Conservation (phyloP, 2,888 invertebrate species). For the Shargacucullia verbasci region DNA sequence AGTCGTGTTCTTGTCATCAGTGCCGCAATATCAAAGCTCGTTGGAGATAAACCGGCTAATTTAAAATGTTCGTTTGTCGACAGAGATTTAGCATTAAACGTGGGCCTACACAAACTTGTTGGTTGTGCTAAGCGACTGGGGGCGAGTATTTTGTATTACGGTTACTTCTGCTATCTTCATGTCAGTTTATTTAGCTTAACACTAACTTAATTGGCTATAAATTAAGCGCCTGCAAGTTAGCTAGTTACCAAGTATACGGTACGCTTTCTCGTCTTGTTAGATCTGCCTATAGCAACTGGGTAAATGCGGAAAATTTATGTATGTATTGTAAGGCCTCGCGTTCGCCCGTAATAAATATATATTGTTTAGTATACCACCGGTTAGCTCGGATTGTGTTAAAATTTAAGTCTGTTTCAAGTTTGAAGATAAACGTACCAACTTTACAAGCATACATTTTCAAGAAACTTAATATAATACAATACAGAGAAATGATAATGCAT, state of each 20-base stretch:
- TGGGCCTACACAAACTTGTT: constrained; percentile 67
- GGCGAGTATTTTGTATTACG: constrained; percentile 73
- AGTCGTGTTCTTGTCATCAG: constrained; percentile 80
- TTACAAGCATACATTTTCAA: too few relatives aligned
- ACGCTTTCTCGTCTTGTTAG: constrained; percentile 74
- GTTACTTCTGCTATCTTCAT: constrained; percentile 80
- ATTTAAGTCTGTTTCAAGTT: constrained; percentile 36
- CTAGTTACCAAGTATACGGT: constrained; percentile 73
- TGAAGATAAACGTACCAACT: constrained; percentile 21
- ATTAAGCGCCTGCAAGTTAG: constrained; percentile 80
- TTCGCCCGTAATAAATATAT: constrained; percentile 55
- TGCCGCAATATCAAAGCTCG: constrained; percentile 74
- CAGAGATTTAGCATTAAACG: constrained; percentile 61
- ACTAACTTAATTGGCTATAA: constrained; percentile 87
- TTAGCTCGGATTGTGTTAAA: constrained; percentile 41
- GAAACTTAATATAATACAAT: too few relatives aligned
- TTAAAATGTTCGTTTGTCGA: constrained; percentile 69
- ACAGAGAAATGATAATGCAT: too few relatives aligned
- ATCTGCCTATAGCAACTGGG: constrained; percentile 68
- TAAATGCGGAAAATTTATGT: constrained; percentile 66
- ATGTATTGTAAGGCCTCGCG: constrained; percentile 56
- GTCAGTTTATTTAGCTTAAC: constrained; percentile 86
- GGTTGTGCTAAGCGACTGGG: constrained; percentile 59
- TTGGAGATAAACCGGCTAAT: constrained; percentile 71
- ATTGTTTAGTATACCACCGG: constrained; percentile 49